Evolutionary conservation across 1,140 invertebrate genomes (phyloP), one percentile per base, ranked within the genome.

Genomic region (Idris sp.): DNA sequence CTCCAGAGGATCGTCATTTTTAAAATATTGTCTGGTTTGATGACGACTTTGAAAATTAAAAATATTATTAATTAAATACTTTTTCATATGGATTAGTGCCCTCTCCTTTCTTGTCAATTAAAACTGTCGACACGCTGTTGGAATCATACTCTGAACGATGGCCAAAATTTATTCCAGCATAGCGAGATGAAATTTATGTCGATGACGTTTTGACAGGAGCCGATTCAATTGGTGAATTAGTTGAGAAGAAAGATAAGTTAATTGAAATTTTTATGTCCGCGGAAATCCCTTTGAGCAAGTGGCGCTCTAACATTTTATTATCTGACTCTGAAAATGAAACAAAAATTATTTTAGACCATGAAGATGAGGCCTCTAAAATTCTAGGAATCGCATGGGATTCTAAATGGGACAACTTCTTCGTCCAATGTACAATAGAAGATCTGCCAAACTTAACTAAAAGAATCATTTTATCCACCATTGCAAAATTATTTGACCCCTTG

Each of bases 1-100:
- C 4, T 30, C 5, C n/a, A 13, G 3, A 3, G 2, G 33, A 35
- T 13, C 33, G 33, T 13, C 2, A 4, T 6, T 35, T 13, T 35
- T 16, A 40, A 40, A 40, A 40, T 19, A 40, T 40, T 18, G 16
- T 40, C 4, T 40, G 36, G 36, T n/a, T n/a, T n/a, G n/a, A n/a
- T n/a, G 2, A 8, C 16, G 16, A 40, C n/a, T 16, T 18, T 35
- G 13, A 35, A 6, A 35, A 35, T 14, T 10, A 4, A 36, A 36
- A 18, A 40, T 18, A 16, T 40, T 16, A 2, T 10, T 14, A 40
- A 18, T n/a, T 35, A 35, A 35, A 30, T 15, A 15, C 13, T 7
- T 2, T 35, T 14, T 13, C 33, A 3, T 35, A 35, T 35, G 33
- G 33, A 4, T 1, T 14, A 13, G 33, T 35, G 4, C 2, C 33